Evolutionary conservation across 2,888 invertebrate species (phyloP).

Genomic region (Eulithis prunata): DNA sequence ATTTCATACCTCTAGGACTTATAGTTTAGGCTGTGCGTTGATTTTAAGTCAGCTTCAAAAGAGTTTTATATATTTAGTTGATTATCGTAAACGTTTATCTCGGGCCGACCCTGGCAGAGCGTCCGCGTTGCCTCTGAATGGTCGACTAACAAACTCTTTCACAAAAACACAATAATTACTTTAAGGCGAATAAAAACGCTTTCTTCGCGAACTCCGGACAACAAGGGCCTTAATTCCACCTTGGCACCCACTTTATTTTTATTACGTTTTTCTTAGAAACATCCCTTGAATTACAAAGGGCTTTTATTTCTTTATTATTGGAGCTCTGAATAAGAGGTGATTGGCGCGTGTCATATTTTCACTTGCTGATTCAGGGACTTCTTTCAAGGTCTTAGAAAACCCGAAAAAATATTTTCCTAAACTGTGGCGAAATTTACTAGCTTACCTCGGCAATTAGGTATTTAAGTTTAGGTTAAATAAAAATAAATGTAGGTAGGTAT

Average conservation of each 20-base stretch:
- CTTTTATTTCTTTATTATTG: constrained; percentile 41
- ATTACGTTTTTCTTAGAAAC: constrained; percentile 41
- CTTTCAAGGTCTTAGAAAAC: not conserved
- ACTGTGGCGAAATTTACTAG: no score
- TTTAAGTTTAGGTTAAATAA: no score
- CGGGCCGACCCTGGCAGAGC: constrained; percentile 60
- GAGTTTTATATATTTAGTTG: no score
- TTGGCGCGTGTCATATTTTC: constrained; percentile 21
- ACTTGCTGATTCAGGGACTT: constrained; percentile 1
- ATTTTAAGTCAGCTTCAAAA: no score
- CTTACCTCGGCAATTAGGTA: no score
- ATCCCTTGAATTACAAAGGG: constrained; percentile 32
- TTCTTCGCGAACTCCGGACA: constrained; percentile 63
- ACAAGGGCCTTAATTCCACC: constrained; percentile 77
- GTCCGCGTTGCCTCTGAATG: constrained; percentile 76
- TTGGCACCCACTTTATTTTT: constrained; percentile 59
- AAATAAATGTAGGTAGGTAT: no score
- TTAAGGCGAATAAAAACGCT: constrained; percentile 81
- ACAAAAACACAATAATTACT: constrained; percentile 85
- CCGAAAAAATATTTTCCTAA: no score
- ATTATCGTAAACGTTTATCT: constrained; percentile 9
- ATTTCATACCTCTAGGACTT: no score
- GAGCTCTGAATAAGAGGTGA: constrained; percentile 26
- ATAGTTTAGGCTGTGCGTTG: no score
- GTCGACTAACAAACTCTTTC: constrained; percentile 84